phyloP scores from a whole-genome alignment of 2,888 invertebrate species.

The Esperia sulphurella region DNA sequence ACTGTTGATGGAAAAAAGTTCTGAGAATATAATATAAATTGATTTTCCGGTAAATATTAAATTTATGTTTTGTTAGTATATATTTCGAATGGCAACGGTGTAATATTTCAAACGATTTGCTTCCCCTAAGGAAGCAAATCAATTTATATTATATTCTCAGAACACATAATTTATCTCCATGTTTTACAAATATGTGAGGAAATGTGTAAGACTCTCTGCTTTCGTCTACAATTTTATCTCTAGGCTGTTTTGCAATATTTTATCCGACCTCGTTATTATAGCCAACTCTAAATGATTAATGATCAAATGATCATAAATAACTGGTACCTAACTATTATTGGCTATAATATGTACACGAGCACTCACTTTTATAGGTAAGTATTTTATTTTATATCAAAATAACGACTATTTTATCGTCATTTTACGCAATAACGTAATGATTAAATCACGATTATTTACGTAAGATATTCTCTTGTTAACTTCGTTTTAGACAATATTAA shows the following conservation, averaged over 20 bases:
- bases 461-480: background rate
- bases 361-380: background rate
- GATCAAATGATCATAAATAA: background rate
- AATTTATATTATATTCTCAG: no score
- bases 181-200: no score
- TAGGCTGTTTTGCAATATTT: background rate
- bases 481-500: background rate
- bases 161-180: no score
- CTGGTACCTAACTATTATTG: background rate
- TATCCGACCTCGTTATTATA: background rate
- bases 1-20: no score
- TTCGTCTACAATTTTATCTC: no score
- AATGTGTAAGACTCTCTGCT: background rate
- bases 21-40: no score
- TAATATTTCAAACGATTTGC: no score
- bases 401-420: background rate
- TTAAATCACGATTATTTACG: background rate
- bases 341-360: background rate
- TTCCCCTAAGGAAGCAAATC: no score
- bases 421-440: background rate
- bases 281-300: background rate
- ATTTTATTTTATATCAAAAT: background rate
- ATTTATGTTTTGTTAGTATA: no score
- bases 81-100: no score
- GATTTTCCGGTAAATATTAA: no score